Conservation (phyloP, 1,140 invertebrate genomes). For the Teleogryllus occipitalis region DNA sequence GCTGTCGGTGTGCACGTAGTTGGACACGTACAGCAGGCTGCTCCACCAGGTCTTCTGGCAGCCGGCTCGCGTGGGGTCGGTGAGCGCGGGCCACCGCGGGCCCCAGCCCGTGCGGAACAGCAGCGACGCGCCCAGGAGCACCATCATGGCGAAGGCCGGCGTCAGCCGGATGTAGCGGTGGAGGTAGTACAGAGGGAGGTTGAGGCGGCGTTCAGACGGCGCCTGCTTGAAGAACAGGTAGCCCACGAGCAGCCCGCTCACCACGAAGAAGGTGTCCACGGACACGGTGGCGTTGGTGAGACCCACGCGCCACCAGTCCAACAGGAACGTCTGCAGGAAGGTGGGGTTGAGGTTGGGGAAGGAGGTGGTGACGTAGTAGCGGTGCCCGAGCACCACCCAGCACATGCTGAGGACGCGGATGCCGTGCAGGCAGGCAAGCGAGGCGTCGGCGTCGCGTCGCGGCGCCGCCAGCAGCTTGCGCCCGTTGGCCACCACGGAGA, state of each 20-base stretch:
- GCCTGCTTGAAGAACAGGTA: slow-evolving; percentile 44
- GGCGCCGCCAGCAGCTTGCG: no score
- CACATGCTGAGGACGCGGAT: background rate
- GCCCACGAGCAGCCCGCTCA: slow-evolving; percentile 50
- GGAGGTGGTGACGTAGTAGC: slow-evolving; percentile 27
- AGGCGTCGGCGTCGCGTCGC: background rate
- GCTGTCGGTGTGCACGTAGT: slow-evolving; percentile 32
- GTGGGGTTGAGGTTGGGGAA: slow-evolving; percentile 27
- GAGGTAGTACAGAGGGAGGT: slow-evolving; percentile 33
- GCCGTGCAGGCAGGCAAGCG: background rate
- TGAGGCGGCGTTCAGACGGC: slow-evolving; percentile 27
- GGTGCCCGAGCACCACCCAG: slow-evolving; percentile 34
- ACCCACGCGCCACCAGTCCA: background rate
- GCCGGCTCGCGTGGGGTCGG: slow-evolving; percentile 38
- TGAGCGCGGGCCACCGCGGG: slow-evolving; percentile 39
- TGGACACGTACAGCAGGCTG: slow-evolving; percentile 56
- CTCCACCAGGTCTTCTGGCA: slow-evolving; percentile 57
- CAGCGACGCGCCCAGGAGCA: slow-evolving; percentile 11
- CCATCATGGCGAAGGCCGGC: slow-evolving; percentile 10
- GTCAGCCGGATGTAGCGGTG: slow-evolving; percentile 31
- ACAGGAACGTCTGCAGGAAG: background rate
- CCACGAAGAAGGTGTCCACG: slow-evolving; percentile 48
- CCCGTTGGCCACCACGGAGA: no score
- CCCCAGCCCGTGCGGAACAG: slow-evolving; percentile 32
- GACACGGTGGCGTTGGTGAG: slow-evolving; percentile 27